Evolutionary conservation across 1,140 invertebrate genomes (phyloP), one percentile per base, ranked within the genome.

Genomic region (Copidosoma floridanum): DNA sequence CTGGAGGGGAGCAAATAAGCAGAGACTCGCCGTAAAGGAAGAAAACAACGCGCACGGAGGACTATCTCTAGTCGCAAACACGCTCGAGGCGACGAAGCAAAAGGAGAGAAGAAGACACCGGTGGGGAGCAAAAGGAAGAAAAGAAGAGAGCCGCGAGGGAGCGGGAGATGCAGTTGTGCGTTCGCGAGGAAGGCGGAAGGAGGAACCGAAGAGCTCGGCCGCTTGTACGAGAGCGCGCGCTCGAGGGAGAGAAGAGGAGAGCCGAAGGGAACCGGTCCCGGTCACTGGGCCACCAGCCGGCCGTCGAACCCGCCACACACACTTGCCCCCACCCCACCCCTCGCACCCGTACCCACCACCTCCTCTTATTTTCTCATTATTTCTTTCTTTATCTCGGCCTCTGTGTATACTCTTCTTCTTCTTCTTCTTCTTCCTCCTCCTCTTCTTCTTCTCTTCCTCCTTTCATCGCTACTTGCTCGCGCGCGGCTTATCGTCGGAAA

Each of bases 161-260:
- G 40, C 46, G 35, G 48, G 44, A 63, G 61, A 68, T 78, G 77
- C 76, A 77, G 76, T 79, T 77, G 74, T 78, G 76, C 77, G 77
- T 80, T 80, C 72, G 76, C 75, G 75, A 78, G 75, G 77, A 80
- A 78, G 78, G 77, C 77, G 78, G 78, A 80, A 80, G 78, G 75
- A 77, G 77, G 78, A 80, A 78, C 74, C 72, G 37, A n/a, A n/a
- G n/a, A n/a, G n/a, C n/a, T n/a, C n/a, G n/a, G n/a, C n/a, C n/a
- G n/a, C n/a, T n/a, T 27, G 77, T 74, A 76, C 72, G 77, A 72
- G 72, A 76, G 76, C 77, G n/a, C n/a, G n/a, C n/a, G n/a, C n/a
- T n/a, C n/a, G n/a, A n/a, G n/a, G n/a, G 77, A 76, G 72, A 72
- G 73, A 71, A n/a, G n/a, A n/a, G n/a, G n/a, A n/a, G n/a, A n/a